Percentiles rank a stretch among this genome's conserved stretches.
These are phyloP conservation scores for Entomobrya proxima DNA, from an alignment of 2,888 invertebrate species.

Conservation along the genomic window DNA sequence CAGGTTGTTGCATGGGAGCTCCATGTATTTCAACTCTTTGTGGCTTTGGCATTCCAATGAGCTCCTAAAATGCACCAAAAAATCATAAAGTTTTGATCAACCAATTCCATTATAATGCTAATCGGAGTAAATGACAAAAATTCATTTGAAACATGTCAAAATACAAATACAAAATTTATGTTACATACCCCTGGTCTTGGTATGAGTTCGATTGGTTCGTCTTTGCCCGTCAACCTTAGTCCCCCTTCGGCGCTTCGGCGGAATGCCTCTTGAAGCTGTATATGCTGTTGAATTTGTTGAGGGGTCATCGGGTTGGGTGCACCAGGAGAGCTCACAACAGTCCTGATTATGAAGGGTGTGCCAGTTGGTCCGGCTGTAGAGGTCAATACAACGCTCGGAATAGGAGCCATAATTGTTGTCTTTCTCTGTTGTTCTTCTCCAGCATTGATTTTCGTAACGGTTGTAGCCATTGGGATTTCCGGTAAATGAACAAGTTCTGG, in stretches of 20 bases:
- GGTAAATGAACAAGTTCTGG: conserved; percentile 71
- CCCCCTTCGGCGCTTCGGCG: conserved; percentile 70
- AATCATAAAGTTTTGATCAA: neutral
- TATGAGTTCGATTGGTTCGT: conserved; percentile 56
- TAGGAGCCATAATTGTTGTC: conserved; percentile 68
- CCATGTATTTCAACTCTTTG: conserved; percentile 73
- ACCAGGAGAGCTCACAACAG: conserved; percentile 77
- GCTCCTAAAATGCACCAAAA: conserved; percentile 61
- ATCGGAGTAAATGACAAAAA: neutral
- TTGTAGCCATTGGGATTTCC: conserved; percentile 74
- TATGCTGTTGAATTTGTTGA: conserved; percentile 72
- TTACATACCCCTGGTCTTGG: conserved; percentile 59
- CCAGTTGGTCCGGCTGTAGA: conserved; percentile 75
- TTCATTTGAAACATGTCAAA: neutral
- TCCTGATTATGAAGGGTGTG: conserved; percentile 73
- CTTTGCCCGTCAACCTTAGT: conserved; percentile 61
- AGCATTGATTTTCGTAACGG: conserved; percentile 74
- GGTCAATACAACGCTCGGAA: conserved; percentile 76
- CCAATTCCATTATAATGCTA: neutral
- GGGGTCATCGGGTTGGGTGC: conserved; percentile 71
- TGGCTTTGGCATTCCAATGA: conserved; percentile 61
- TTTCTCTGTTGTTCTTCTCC: conserved; percentile 70
- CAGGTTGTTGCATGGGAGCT: conserved; percentile 68
- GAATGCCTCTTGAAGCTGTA: conserved; percentile 70
- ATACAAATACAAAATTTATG: neutral